Evolutionary conservation across 1,140 invertebrate genomes (phyloP), one percentile per base, ranked within the genome.

Genomic region (Drosophila lacertosa): DNA sequence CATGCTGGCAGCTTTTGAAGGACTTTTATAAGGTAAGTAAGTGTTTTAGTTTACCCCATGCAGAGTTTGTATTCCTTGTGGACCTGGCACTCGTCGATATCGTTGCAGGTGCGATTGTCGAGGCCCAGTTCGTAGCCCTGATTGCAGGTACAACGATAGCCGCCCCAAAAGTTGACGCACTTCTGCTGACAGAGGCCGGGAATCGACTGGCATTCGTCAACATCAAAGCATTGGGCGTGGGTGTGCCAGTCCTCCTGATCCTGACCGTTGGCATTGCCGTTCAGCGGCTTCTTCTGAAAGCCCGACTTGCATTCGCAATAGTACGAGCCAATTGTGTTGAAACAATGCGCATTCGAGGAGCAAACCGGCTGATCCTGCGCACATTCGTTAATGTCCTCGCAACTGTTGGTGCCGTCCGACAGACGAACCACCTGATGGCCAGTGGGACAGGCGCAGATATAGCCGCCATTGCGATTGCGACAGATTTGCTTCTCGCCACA

Each of bases 381-480:
- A 63, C 98, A 99, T 90, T 99, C 98, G 89, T 99, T 95, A 18
- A 98, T 96, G 90, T 99, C 98, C 53, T 95, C 94, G 91, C 97
- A 98, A 2, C 93, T 93, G 68, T 95, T 95, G 11, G 29, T 16
- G 4, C 70, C 71, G 18, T 66, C 53, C 0, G 42, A 3, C 4
- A 80, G 96, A 93, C 74, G 94, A 94, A 32, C 92, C 57, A 93
- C 81, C 18, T 92, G 92, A 80, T 94, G 93, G 4, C 96, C 97
- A 0, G 89, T 65, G 0, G 95, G 95, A 88, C 97, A 97, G 32
- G 93, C 91, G 77, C 96, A 97, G 0, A 94, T 92, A 78, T 96
- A 97, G 2, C 95, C 95, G 10, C 96, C 96, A 2, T 92, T 92
- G 3, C 94, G 92, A 90, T 97, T 97, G 42, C 94, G 93, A 77